Base-by-base conservation (phyloP, 1,140 invertebrate species). In the Colletes gigas region DNA sequence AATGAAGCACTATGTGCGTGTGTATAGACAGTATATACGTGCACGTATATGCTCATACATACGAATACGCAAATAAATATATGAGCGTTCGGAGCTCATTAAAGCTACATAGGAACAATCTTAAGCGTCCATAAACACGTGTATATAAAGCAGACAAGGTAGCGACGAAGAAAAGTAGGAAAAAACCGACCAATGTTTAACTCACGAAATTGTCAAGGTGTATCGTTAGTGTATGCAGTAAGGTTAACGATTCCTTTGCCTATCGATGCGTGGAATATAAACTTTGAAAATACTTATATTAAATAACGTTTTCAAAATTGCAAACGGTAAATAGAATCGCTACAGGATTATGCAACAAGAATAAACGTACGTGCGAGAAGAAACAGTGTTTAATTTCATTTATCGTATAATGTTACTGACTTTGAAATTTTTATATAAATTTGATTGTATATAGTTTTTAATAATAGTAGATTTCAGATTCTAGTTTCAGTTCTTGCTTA, bases 121-220 rank as follows among this genome's bases (percentile, higher is more conserved):
- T 80, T 71, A 74, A 82, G 50, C 73, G 69, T 74, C 67, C 62
- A 65, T 82, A 70, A 30, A 73, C 66, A 66, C 54, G 30, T 66
- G 47, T 73, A 54, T 62, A 60, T 79, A 79, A 50, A 78, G 44
- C 50, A 60, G 54, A 21, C 57, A 44, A 79, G 57, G 50, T 79
- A 68, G 41, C 71, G 72, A 86, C 70, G 63, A 62, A 19, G 68
- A 63, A 65, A 70, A 72, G 39, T 82, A 85, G 70, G n/a, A 54
- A 83, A 55, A 78, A 83, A 86, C 47, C 75, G 85, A 86, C 85
- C 85, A 86, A 86, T 86, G 69, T 86, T 83, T 72, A 30, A 83
- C 30, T 69, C 69, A 55, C 52, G 62, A 83, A 69, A 84, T 44
- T 78, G 50, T 70, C 71, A 65, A 77, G 15, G 71, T 55, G 59